Evolutionary conservation across 2,797 vertebrate genomes (phyloP).

Genomic region (Menidia menidia): DNA sequence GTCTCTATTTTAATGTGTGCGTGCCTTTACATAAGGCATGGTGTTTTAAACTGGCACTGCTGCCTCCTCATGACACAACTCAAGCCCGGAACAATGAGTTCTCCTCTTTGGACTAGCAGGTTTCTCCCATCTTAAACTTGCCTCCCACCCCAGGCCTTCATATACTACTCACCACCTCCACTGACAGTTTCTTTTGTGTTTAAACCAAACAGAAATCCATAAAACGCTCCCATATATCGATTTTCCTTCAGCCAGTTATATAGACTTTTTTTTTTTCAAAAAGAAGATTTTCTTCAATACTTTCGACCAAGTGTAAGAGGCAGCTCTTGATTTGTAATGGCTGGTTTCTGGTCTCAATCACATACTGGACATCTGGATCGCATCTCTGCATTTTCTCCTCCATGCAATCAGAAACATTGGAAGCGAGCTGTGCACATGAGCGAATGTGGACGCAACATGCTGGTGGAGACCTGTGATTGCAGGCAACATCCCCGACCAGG

Average conservation of each 20-base stretch:
- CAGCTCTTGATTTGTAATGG: constrained; percentile 84
- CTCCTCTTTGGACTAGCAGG: constrained; percentile 56
- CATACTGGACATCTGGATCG: constrained; percentile 87
- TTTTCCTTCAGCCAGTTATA: constrained; percentile 45
- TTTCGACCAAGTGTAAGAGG: constrained; percentile 79
- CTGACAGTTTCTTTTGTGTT: constrained; percentile 68
- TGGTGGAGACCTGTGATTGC: constrained; percentile 65
- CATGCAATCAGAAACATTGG: constrained; percentile 75
- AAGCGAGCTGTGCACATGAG: constrained; percentile 53
- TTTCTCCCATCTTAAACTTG: constrained; percentile 50
- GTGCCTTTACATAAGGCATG: not conserved
- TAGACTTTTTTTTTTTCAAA: not conserved
- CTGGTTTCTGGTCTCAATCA: constrained; percentile 90
- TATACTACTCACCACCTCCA: constrained; percentile 21
- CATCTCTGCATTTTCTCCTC: constrained; percentile 74
- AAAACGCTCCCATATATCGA: constrained; percentile 58
- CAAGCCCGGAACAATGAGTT: constrained; percentile 65
- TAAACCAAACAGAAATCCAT: constrained; percentile 74
- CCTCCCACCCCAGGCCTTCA: constrained; percentile 35
- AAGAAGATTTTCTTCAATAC: constrained; percentile 81
- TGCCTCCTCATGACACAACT: constrained; percentile 54
- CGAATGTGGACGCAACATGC: constrained; percentile 81
- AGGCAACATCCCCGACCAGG: constrained; percentile 53
- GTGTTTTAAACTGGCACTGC: constrained; percentile 23
- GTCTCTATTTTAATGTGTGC: not conserved